These are phyloP conservation scores for Etheostoma cragini DNA, from an alignment of 2,113 vertebrate species.

Conservation along the genomic window DNA sequence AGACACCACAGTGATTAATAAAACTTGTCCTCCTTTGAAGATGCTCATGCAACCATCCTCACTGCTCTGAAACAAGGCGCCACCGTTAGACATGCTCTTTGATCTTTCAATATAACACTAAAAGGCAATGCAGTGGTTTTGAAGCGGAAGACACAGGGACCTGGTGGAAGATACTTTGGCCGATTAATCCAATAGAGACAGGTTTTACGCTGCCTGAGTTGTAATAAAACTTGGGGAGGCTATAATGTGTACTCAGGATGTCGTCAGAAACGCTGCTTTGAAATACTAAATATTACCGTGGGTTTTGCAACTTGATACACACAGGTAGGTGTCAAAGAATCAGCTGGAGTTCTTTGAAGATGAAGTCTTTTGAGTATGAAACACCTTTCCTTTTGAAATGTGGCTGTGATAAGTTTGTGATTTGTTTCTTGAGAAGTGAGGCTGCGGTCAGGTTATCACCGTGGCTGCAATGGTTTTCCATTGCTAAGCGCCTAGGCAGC, in stretches of 20 bases:
- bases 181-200: slow-evolving; percentile 45
- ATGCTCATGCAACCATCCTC: slow-evolving; percentile 64
- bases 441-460: not conserved
- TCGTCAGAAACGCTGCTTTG: slow-evolving; percentile 61
- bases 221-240: slow-evolving; percentile 34
- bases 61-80: slow-evolving; percentile 66
- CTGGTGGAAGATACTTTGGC: slow-evolving; percentile 53
- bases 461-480: not conserved
- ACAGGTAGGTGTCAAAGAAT: slow-evolving; percentile 53
- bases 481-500: not conserved
- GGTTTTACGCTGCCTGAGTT: slow-evolving; percentile 41
- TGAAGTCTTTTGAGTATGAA: slow-evolving; percentile 58
- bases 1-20: slow-evolving; percentile 68
- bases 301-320: slow-evolving; percentile 48
- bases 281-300: slow-evolving; percentile 54
- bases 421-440: slow-evolving; percentile 10
- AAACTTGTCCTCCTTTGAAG: slow-evolving; percentile 77
- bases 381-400: slow-evolving; percentile 29
- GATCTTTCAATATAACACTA: slow-evolving; percentile 54
- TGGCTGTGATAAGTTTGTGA: slow-evolving; percentile 42
- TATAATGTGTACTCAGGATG: slow-evolving; percentile 45
- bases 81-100: slow-evolving; percentile 76
- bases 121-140: slow-evolving; percentile 62
- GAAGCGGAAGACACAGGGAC: slow-evolving; percentile 42
- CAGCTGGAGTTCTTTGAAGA: slow-evolving; percentile 66